phyloP scores from a whole-genome alignment of 2,888 invertebrate genomes.

The Drosophila bunnanda region DNA sequence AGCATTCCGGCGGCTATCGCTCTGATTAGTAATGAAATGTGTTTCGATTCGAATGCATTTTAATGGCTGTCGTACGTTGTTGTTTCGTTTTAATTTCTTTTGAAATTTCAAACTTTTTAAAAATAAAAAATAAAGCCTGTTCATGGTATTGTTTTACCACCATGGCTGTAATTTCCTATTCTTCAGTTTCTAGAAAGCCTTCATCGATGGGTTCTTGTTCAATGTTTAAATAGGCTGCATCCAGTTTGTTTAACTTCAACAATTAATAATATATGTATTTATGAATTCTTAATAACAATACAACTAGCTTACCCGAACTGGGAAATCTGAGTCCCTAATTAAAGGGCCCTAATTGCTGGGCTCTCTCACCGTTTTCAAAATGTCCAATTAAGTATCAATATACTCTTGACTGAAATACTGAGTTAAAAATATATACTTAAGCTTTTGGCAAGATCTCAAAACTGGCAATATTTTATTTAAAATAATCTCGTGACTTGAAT shows the following conservation, averaged over 20 bases:
- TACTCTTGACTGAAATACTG: not conserved
- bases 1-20: constrained; percentile 45
- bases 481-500: not conserved
- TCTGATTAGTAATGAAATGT: constrained; percentile 75
- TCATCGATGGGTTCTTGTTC: constrained; percentile 4
- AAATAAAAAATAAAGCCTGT: no score
- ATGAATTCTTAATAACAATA: not conserved
- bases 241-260: not conserved
- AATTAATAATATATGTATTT: not conserved
- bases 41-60: constrained; percentile 60
- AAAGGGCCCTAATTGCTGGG: constrained; percentile 1
- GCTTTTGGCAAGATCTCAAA: not conserved
- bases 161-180: not conserved
- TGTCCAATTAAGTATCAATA: not conserved
- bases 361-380: not conserved
- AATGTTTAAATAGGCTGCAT: not conserved
- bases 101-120: no score
- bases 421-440: not conserved
- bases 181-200: not conserved
- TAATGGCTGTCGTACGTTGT: constrained; percentile 50
- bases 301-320: not conserved
- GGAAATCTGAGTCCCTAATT: not conserved
- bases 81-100: not conserved
- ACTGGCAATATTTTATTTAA: not conserved
- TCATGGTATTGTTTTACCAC: not conserved